Conservation (phyloP, 2,888 invertebrate genomes). For the Pecten maximus region DNA sequence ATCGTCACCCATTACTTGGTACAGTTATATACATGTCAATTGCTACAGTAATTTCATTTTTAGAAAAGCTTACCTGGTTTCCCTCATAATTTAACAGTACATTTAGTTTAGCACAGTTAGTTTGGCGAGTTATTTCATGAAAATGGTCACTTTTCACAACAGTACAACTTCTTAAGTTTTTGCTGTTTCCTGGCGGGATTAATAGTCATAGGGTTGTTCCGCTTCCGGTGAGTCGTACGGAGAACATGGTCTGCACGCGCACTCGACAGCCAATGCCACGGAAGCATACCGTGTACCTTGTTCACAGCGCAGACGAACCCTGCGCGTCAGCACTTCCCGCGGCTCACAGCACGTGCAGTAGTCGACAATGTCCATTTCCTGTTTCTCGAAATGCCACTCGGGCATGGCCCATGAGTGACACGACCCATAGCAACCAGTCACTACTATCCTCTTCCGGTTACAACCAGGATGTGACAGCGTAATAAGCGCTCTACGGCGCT, state of each 20-base stretch:
- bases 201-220: background rate
- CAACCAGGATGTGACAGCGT: background rate
- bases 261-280: background rate
- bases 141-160: background rate
- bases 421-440: conserved; percentile 42
- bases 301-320: background rate
- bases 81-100: background rate
- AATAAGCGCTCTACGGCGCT: background rate
- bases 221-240: background rate
- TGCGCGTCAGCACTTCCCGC: background rate
- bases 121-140: no score
- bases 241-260: background rate
- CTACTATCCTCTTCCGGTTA: background rate
- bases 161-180: background rate
- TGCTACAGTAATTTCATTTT: no score
- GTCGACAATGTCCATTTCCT: conserved; percentile 35
- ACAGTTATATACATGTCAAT: no score
- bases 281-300: background rate
- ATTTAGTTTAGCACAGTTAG: background rate
- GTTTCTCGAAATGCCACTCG: conserved; percentile 45
- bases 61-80: background rate
- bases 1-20: no score
- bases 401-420: conserved; percentile 49
- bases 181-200: background rate
- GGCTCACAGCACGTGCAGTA: conserved; percentile 49